Evolutionary conservation across 2,888 invertebrate genomes (phyloP), one percentile per base, ranked within the genome.

Genomic region (Aproaerema taeniolella): DNA sequence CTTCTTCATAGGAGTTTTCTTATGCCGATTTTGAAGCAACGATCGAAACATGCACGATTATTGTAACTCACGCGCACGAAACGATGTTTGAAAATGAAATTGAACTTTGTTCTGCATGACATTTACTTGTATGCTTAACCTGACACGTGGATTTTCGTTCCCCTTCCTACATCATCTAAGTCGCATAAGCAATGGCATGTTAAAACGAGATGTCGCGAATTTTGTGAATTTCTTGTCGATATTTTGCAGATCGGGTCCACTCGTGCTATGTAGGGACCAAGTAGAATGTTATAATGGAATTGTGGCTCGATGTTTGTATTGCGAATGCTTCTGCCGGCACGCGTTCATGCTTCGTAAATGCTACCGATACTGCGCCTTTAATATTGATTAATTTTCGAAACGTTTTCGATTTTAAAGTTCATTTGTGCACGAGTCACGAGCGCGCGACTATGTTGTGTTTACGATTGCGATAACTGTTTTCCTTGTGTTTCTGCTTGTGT

Each of bases 101-200:
- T 71, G 67, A 71, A 76, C 74, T 74, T 64, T 61, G 65, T 66
- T 72, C 61, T 67, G 65, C 68, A 67, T 77, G 75, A 70, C 72
- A 76, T 81, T 81, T 73, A 61, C 61, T 62, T 55, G 61, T 55
- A 58, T 61, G 53, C 49, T 52, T 55, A 58, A 58, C 59, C 57
- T 60, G 61, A 72, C 68, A 68, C 69, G 61, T 68, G 59, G 54
- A 47, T 53, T 53, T 54, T 55, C 58, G 53, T 53, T 67, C 63
- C 63, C 55, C 50, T 59, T 74, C 61, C 46, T 63, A 55, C 57
- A 53, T 49, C 47, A 42, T 48, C 50, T 44, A n/a, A n/a, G 45
- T 46, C 43, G 40, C 42, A 41, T 38, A 44, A 45, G 45, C 44
- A 50, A 43, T 52, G 51, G 50, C 51, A 49, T 36, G 64, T 50